These are phyloP conservation scores for Aleadryas rufinucha DNA, from an alignment of 2,113 vertebrate genomes.

Conservation along the genomic window DNA sequence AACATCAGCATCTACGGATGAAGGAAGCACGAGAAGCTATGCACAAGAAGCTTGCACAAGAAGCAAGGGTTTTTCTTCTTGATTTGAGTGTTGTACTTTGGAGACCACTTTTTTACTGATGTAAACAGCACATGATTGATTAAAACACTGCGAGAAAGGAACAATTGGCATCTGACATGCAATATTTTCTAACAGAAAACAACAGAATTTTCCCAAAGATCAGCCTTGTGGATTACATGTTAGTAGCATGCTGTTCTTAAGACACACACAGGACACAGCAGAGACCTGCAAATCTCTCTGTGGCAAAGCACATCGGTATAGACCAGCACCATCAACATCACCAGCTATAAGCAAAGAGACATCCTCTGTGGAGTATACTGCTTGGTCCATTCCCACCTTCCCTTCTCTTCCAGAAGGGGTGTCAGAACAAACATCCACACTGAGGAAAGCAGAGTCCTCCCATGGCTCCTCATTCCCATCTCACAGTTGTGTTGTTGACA, in stretches of 20 bases:
- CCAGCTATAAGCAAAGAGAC: neutral
- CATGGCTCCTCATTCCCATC: neutral
- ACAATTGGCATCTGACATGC: constrained; percentile 13
- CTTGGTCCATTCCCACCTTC: neutral
- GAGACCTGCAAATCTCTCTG: neutral
- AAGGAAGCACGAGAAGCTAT: neutral
- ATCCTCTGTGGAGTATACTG: neutral
- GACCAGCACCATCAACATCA: neutral
- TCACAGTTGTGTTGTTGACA: neutral
- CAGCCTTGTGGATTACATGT: constrained; percentile 15
- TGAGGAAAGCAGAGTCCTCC: neutral
- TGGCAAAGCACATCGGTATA: neutral
- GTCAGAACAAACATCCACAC: accelerated
- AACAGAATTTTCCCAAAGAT: constrained; percentile 41
- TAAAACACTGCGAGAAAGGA: constrained; percentile 25
- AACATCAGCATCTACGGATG: neutral
- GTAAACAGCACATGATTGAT: constrained; percentile 2
- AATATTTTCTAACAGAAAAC: constrained; percentile 44
- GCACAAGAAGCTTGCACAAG: neutral
- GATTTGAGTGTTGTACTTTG: neutral
- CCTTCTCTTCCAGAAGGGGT: neutral
- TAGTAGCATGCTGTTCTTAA: constrained; percentile 9
- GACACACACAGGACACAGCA: neutral
- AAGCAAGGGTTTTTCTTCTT: neutral
- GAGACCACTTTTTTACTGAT: constrained; percentile 6